A percentile compares a stretch with the other conserved stretches of the same genome.
Evolutionary conservation across 2,113 vertebrate species (phyloP).

Genomic region (Colaptes auratus): DNA sequence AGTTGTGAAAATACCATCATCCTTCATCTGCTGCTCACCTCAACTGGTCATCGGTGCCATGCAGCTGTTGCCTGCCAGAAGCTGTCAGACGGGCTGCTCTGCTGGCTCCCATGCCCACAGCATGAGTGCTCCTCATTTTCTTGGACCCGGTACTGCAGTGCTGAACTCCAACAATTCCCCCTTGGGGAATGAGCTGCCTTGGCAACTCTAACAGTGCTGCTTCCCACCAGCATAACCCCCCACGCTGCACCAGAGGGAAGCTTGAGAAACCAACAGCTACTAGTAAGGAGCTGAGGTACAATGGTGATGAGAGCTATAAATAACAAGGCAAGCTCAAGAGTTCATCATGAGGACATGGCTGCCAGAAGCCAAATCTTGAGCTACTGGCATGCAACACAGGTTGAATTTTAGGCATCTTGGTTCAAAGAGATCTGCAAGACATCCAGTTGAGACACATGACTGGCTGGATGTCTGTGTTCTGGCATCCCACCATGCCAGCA

Average conservation of each 20-base stretch:
- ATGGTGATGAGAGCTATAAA: not conserved
- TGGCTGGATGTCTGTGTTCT: not conserved
- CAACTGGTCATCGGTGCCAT: not conserved
- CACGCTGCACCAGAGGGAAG: not conserved
- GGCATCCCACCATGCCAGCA: not conserved
- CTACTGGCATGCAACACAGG: not conserved
- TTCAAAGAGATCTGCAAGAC: not conserved
- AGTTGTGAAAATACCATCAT: not conserved
- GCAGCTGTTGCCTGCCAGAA: not conserved
- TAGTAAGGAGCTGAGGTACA: not conserved
- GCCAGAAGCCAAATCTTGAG: not conserved
- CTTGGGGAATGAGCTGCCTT: accelerated
- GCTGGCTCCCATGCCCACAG: not conserved
- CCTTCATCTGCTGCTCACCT: not conserved
- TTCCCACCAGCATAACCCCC: not conserved
- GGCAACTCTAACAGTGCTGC: accelerated
- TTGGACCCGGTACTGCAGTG: not conserved
- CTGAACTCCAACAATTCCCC: not conserved
- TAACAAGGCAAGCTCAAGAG: not conserved
- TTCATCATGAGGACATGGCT: not conserved
- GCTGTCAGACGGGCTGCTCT: not conserved
- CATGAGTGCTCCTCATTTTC: not conserved
- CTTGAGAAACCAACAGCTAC: not conserved
- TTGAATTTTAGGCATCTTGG: not conserved
- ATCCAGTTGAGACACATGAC: not conserved